phyloP scores from a whole-genome alignment of 2,113 vertebrate species.

The Ictidomys tridecemlineatus region DNA sequence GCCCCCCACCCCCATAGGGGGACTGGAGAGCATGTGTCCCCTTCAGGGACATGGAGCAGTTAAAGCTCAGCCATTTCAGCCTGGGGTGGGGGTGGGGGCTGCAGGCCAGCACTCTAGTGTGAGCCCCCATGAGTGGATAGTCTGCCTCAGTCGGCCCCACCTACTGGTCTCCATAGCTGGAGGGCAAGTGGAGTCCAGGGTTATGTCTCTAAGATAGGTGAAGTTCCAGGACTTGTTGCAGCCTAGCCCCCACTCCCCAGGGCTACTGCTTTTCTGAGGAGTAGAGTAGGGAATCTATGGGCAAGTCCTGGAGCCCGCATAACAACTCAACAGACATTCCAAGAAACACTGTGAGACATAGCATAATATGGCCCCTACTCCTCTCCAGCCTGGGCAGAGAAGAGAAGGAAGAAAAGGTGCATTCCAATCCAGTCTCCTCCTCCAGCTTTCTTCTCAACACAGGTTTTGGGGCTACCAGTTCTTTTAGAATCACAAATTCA shows the following conservation, averaged over 20 bases:
- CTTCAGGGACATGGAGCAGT: slow-evolving; percentile 53
- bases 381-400: not conserved
- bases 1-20: slow-evolving; percentile 40
- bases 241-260: not conserved
- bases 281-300: not conserved
- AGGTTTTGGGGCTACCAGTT: not conserved
- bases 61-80: slow-evolving; percentile 32
- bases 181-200: not conserved
- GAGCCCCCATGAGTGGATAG: not conserved
- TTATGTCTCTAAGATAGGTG: slow-evolving; percentile 3
- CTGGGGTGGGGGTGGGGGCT: not conserved
- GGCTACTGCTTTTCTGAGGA: not conserved
- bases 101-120: not conserved
- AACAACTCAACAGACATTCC: not conserved
- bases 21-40: slow-evolving; percentile 79
- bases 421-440: not conserved
- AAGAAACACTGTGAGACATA: not conserved
- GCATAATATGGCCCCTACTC: not conserved
- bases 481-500: slow-evolving; percentile 12
- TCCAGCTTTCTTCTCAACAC: not conserved
- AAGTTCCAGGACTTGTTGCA: not conserved
- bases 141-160: not conserved
- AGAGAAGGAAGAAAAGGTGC: not conserved
- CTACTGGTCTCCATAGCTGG: not conserved
- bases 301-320: not conserved